Conservation (phyloP, 2,797 vertebrate species). For the Podarcis lilfordi region DNA sequence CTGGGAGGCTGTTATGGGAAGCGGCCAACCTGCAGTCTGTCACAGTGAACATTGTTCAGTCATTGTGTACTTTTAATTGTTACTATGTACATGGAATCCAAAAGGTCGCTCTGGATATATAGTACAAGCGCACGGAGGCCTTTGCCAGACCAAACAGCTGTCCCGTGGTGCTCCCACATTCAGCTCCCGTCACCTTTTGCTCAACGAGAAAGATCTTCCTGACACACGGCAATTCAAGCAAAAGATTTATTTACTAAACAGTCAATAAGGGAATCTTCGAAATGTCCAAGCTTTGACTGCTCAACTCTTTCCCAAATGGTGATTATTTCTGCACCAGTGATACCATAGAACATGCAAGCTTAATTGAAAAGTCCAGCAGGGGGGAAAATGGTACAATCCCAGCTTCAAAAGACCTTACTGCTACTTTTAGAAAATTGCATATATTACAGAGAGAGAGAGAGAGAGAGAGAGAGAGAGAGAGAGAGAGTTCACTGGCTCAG, state of each 20-base stretch:
- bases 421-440: conserved; percentile 15
- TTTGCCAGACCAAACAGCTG: conserved; percentile 78
- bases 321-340: conserved; percentile 65
- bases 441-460: neutral
- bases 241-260: conserved; percentile 75
- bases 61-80: conserved; percentile 81
- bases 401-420: conserved; percentile 34
- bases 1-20: conserved; percentile 81
- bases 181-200: conserved; percentile 74
- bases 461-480: too few species aligned
- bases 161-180: conserved; percentile 74
- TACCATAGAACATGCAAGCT: conserved; percentile 25
- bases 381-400: conserved; percentile 46
- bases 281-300: conserved; percentile 35
- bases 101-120: conserved; percentile 78
- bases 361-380: conserved; percentile 51
- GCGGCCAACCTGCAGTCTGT: conserved; percentile 81
- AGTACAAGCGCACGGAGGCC: conserved; percentile 77
- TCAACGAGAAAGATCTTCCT: conserved; percentile 71
- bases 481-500: neutral
- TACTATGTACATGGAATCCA: conserved; percentile 78
- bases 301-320: conserved; percentile 53
- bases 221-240: conserved; percentile 77
- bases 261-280: conserved; percentile 64
- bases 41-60: conserved; percentile 75